Percentiles rank a stretch among this genome's conserved stretches.
Conservation (phyloP, 92 coral and sea anemone species). For the Blastomussa wellsi region DNA sequence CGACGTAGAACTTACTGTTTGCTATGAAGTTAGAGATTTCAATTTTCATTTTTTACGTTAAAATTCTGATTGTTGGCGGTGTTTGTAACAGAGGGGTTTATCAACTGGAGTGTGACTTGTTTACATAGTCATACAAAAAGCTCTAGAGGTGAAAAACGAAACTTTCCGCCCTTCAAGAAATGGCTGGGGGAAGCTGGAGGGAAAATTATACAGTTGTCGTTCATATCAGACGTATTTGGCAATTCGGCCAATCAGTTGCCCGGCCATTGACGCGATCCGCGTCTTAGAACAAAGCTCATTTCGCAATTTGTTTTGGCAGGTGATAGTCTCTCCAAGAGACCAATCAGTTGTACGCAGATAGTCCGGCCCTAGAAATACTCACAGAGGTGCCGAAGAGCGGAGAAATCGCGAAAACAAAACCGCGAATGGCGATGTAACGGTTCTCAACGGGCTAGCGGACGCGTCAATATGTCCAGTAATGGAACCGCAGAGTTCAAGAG, state of each 20-base stretch:
- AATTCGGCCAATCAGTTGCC: constrained; percentile 27
- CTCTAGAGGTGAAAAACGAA: background rate
- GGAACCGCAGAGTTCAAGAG: background rate
- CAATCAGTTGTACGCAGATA: constrained; percentile 7
- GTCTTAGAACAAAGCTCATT: constrained; percentile 13
- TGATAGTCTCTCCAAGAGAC: constrained; percentile 14
- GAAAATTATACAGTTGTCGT: background rate
- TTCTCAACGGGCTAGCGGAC: background rate
- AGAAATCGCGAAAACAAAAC: constrained; percentile 6
- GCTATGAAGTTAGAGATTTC: background rate
- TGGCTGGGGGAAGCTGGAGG: background rate
- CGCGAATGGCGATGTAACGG: background rate
- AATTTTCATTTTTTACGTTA: background rate
- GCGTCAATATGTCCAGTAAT: constrained; percentile 10
- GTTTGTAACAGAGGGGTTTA: background rate
- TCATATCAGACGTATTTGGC: background rate
- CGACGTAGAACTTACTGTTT: background rate
- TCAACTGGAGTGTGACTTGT: background rate
- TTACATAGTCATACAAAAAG: background rate
- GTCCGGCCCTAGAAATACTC: background rate
- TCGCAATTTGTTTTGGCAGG: constrained; percentile 39
- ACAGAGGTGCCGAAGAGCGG: background rate
- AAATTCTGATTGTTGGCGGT: background rate
- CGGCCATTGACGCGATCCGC: constrained; percentile 11
- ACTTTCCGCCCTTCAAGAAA: background rate